A percentile compares a stretch with the other conserved stretches of the same genome.
Conservation (phyloP, 2,888 invertebrate species). For the Drosophila nigritarsus region DNA sequence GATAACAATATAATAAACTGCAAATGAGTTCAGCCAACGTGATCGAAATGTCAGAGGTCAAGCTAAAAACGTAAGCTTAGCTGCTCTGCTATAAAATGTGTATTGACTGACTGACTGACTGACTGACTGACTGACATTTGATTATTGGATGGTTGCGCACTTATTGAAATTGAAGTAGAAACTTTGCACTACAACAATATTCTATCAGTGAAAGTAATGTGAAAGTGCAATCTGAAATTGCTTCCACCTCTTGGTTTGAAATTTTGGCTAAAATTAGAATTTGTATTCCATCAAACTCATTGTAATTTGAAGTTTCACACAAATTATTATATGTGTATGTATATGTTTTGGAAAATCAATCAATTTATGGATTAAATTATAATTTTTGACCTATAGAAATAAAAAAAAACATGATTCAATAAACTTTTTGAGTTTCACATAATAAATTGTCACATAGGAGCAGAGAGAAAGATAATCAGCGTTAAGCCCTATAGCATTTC, state of each 20-base stretch:
- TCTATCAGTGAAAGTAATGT: not conserved
- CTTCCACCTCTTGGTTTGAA: not conserved
- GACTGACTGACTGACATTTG: not conserved
- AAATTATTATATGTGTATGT: no score
- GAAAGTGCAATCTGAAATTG: not conserved
- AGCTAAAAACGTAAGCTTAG: not conserved
- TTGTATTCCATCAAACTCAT: not conserved
- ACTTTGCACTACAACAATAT: not conserved
- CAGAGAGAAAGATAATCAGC: not conserved
- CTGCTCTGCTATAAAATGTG: not conserved
- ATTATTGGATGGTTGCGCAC: not conserved
- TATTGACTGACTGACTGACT: not conserved
- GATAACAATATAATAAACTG: conserved; percentile 54
- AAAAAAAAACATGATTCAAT: no score
- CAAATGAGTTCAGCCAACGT: conserved; percentile 30
- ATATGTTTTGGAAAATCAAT: not conserved
- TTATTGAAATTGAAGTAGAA: not conserved
- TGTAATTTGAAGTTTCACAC: not conserved
- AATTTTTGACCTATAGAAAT: not conserved
- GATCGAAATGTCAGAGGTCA: conserved; percentile 29
- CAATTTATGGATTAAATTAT: not conserved
- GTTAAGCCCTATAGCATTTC: no score
- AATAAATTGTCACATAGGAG: not conserved
- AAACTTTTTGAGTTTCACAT: no score
- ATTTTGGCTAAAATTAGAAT: not conserved